phyloP scores from a whole-genome alignment of 2,888 invertebrate genomes.

The Leptogaster cylindrica region DNA sequence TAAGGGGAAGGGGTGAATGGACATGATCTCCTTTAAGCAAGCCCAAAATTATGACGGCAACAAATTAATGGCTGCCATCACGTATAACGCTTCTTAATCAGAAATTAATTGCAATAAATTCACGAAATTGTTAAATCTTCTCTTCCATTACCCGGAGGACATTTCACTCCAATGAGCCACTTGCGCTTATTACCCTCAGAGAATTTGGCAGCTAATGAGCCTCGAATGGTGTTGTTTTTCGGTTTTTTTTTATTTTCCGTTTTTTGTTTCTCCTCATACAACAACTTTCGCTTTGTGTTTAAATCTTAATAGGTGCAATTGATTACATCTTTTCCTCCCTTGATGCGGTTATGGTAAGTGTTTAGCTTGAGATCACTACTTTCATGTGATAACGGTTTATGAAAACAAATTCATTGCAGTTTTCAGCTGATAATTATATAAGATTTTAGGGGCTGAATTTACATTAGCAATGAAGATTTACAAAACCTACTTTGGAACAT shows the following conservation, averaged over 20 bases:
- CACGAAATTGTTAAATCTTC: slow-evolving; percentile 22
- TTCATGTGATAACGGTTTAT: no score
- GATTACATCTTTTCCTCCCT: no score
- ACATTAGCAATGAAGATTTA: no score
- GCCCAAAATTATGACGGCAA: slow-evolving; percentile 36
- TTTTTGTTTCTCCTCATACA: no score
- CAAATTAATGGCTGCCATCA: slow-evolving; percentile 35
- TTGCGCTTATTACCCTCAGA: neutral
- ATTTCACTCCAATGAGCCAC: neutral
- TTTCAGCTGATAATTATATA: no score
- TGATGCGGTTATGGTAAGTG: no score
- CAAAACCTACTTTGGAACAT: no score
- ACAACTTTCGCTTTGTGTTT: slow-evolving; percentile 16
- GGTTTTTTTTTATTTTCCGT: no score
- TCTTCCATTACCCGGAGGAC: slow-evolving; percentile 22
- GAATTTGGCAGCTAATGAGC: neutral
- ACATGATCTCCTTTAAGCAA: slow-evolving; percentile 31
- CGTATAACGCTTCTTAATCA: slow-evolving; percentile 41
- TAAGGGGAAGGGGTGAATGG: slow-evolving; percentile 11
- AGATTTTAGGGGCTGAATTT: no score
- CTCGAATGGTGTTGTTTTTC: neutral
- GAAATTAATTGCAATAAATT: slow-evolving; percentile 41
- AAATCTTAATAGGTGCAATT: no score
- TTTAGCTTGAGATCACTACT: no score
- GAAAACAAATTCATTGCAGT: no score